Evolutionary conservation across 2,113 vertebrate genomes (phyloP), one percentile per base, ranked within the genome.

Genomic region (Pangasianodon gigas): DNA sequence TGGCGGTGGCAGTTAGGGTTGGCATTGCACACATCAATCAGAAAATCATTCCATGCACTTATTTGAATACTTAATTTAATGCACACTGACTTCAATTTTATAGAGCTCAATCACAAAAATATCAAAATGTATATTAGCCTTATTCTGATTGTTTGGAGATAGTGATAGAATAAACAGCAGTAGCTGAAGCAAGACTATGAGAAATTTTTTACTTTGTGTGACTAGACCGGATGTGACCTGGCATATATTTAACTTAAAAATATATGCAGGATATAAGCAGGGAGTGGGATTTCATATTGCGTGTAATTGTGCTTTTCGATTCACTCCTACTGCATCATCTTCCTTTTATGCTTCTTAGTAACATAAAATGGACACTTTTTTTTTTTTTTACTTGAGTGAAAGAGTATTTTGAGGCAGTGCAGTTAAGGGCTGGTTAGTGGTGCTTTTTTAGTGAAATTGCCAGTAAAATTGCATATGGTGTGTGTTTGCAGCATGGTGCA

Each of bases 81-180:
- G 82, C 82, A 41, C 82, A 44, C 37, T 60, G 82, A 84, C 56
- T 84, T 84, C 37, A 60, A 84, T 84, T 60, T 84, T 60, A 83
- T 83, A 26, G 32, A 84, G 6, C 37, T 58, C 54, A 84, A 58
- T 84, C 32, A 58, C 19, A 11, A 58, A 24, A 37, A 60, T 41
- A 58, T 60, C 32, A 84, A 54, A 56, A 82, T 0, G n/a, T 18
- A 2, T 7, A 84, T 60, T 60, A 24, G 54, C 21, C 52, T 84
- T 44, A 60, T 44, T 84, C 37, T 84, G 54, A 84, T 60, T 83
- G 80, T 54, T 82, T 80, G 13, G 29, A 52, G 79, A 19, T 13
- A 4, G 24, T 80, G 46, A 80, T 13, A 8, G 32, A 56, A 56
- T 83, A 58, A 83, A 32, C 52, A 58, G 19, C n/a, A 58, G 3